These are phyloP conservation scores for Neria commutata DNA, from an alignment of 2,888 invertebrate species.

Conservation along the genomic window DNA sequence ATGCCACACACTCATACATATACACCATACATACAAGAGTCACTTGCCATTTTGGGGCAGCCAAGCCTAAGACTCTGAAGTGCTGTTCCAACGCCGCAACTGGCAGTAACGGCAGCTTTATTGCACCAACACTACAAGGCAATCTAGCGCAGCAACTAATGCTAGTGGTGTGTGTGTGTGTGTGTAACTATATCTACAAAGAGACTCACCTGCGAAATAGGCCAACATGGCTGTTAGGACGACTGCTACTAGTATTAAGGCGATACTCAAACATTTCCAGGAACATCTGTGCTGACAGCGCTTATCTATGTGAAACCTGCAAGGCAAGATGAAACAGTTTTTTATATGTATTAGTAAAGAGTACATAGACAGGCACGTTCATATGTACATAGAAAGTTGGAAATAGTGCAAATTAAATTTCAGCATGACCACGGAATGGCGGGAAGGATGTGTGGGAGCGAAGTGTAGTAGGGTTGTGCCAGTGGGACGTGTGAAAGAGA, in stretches of 20 bases:
- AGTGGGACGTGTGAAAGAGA: too few relatives aligned
- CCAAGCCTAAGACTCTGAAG: too few relatives aligned
- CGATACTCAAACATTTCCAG: constrained; percentile 95
- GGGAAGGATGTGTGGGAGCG: neutral
- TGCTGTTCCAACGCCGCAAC: neutral
- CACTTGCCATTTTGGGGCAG: neutral
- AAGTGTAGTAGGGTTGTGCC: too few relatives aligned
- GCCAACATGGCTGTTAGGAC: constrained; percentile 91
- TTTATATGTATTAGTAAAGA: too few relatives aligned
- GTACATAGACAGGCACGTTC: constrained; percentile 1
- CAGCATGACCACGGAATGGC: constrained; percentile 4
- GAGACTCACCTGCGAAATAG: constrained; percentile 88
- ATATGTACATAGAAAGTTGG: too few relatives aligned
- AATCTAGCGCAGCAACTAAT: too few relatives aligned
- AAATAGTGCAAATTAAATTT: constrained; percentile 14
- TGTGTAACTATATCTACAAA: neutral
- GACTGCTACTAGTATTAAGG: constrained; percentile 88
- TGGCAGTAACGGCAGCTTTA: neutral
- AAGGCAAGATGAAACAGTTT: too few relatives aligned
- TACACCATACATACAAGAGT: neutral
- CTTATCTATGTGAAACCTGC: constrained; percentile 87
- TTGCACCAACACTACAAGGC: too few relatives aligned
- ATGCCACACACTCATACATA: constrained; percentile 5
- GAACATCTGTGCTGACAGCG: constrained; percentile 92
- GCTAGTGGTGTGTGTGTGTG: neutral